These are phyloP conservation scores for Engystomops pustulosus DNA, from an alignment of 2,113 vertebrate species.

Conservation along the genomic window DNA sequence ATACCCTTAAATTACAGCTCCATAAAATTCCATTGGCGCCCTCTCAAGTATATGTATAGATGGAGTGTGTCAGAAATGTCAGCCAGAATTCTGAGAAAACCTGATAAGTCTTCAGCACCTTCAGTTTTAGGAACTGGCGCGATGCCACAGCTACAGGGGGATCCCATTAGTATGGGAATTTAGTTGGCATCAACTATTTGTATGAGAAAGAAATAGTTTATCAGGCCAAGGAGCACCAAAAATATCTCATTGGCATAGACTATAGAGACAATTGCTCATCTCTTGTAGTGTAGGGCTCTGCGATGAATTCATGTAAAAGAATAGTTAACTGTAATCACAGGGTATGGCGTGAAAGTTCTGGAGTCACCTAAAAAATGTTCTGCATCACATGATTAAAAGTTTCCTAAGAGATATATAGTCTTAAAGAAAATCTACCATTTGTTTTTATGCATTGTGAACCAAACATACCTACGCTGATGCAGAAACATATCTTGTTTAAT, in stretches of 20 bases:
- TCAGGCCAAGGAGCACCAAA: not conserved
- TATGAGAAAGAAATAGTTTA: not conserved
- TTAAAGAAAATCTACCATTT: too few species aligned
- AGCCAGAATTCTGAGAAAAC: not conserved
- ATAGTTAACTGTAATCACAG: not conserved
- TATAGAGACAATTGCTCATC: not conserved
- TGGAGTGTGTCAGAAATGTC: not conserved
- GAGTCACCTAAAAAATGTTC: too few species aligned
- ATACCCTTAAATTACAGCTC: not conserved
- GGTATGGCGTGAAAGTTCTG: not conserved
- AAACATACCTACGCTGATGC: too few species aligned
- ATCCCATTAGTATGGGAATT: constrained; percentile 11
- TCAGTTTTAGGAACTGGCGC: not conserved
- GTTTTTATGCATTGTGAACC: too few species aligned
- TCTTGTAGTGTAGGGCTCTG: not conserved
- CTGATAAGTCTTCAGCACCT: constrained; percentile 18
- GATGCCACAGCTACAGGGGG: not conserved
- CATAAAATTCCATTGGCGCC: constrained; percentile 16
- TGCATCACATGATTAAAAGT: too few species aligned
- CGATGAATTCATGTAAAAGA: not conserved
- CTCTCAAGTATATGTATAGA: not conserved
- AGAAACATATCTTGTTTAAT: too few species aligned
- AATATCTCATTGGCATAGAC: not conserved
- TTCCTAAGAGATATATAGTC: too few species aligned
- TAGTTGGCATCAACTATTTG: not conserved